Evolutionary conservation across 2,113 vertebrate species (phyloP).

Genomic region (Alligator mississippiensis): DNA sequence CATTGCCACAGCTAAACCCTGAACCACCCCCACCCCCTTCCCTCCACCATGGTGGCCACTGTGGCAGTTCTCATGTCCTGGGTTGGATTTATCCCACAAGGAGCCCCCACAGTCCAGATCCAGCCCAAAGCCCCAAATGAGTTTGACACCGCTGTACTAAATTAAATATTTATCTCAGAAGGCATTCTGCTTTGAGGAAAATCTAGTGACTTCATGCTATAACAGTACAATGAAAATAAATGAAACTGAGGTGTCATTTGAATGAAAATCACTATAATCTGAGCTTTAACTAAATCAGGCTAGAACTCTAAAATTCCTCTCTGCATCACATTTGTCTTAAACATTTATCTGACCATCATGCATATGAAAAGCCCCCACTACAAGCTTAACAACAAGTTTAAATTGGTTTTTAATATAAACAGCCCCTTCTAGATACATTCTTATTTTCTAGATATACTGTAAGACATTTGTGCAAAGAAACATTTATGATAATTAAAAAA

Average conservation of each 20-base stretch:
- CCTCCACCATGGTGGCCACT: no score
- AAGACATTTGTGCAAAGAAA: not conserved
- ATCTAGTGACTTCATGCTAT: not conserved
- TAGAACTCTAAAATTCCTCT: not conserved
- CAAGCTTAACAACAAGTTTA: not conserved
- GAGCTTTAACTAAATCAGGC: not conserved
- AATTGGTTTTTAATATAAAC: constrained; percentile 34
- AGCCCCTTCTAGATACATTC: constrained; percentile 19
- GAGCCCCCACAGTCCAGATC: no score
- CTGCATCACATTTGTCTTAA: not conserved
- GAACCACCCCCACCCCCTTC: no score
- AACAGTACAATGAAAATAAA: not conserved
- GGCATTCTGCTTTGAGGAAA: not conserved
- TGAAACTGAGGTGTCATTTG: not conserved
- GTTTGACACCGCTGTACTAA: not conserved
- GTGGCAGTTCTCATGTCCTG: no score
- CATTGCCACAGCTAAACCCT: no score
- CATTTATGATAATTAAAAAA: constrained; percentile 55
- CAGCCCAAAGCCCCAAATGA: no score
- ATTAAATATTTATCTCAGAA: not conserved
- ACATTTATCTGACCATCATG: not conserved
- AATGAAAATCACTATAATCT: constrained; percentile 4
- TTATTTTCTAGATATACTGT: constrained; percentile 4
- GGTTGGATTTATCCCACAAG: no score
- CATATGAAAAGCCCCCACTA: not conserved